Conservation (phyloP, 2,113 vertebrate genomes). For the Oryzias javanicus region DNA sequence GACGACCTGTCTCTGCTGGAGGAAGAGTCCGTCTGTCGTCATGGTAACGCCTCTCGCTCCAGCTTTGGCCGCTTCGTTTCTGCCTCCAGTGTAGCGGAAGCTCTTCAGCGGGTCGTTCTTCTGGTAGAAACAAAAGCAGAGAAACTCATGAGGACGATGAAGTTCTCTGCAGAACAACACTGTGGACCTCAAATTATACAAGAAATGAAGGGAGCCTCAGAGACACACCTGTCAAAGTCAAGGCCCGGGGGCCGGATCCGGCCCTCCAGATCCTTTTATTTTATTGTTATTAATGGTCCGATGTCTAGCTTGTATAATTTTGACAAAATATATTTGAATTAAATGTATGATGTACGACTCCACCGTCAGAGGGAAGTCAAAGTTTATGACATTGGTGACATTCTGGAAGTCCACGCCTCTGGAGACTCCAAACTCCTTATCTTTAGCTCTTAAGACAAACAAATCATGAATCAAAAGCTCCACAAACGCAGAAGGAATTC, state of each 20-base stretch:
- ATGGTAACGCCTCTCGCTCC: neutral
- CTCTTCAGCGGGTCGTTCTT: slow-evolving; percentile 74
- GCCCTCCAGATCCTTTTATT: no score
- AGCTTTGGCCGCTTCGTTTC: slow-evolving; percentile 26
- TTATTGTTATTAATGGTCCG: no score
- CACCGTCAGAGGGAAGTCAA: slow-evolving; percentile 81
- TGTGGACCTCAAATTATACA: no score
- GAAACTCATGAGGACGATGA: neutral
- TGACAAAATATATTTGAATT: no score
- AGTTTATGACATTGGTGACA: slow-evolving; percentile 87
- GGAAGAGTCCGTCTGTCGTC: neutral
- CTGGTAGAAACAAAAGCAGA: slow-evolving; percentile 22
- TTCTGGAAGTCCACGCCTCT: slow-evolving; percentile 94
- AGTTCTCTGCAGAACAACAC: no score
- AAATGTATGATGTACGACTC: slow-evolving; percentile 91
- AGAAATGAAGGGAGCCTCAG: no score
- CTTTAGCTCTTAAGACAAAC: slow-evolving; percentile 71
- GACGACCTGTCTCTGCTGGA: no score
- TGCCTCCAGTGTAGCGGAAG: slow-evolving; percentile 62
- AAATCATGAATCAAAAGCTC: neutral
- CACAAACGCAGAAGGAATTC: neutral
- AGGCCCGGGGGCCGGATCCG: no score
- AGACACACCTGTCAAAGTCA: no score
- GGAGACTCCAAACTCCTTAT: slow-evolving; percentile 85
- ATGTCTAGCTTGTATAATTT: no score